Percentiles rank a stretch among this genome's conserved stretches.
Evolutionary conservation across 2,113 vertebrate genomes (phyloP).

Genomic region (Brienomyrus brachyistius): DNA sequence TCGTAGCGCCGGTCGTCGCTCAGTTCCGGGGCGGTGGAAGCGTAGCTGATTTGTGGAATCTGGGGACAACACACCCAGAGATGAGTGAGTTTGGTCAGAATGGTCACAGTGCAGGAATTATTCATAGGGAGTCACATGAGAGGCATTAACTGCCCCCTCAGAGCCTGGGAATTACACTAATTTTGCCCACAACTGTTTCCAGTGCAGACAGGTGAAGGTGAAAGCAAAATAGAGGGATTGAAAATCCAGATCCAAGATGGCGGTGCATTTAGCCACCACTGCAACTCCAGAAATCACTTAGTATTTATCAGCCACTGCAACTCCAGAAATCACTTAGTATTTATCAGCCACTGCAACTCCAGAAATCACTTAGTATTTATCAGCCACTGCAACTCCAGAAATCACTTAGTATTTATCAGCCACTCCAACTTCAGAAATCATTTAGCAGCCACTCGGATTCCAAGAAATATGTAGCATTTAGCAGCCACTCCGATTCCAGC

Average conservation of each 20-base stretch:
- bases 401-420: not conserved
- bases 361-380: not conserved
- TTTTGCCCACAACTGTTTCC: not conserved
- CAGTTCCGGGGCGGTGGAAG: conserved; percentile 15
- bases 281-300: not conserved
- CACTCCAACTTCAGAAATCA: not conserved
- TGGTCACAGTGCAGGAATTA: not conserved
- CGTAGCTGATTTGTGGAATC: conserved; percentile 21
- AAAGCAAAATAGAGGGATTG: not conserved
- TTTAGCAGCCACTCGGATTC: not conserved
- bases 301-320: not conserved
- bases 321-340: not conserved
- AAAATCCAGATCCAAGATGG: not conserved
- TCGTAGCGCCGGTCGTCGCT: conserved; percentile 19
- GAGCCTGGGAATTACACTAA: not conserved
- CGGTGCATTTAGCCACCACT: not conserved
- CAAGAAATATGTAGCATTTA: not conserved
- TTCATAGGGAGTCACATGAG: not conserved
- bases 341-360: too few species aligned
- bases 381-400: not conserved
- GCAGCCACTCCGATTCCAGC: not conserved
- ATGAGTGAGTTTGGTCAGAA: not conserved
- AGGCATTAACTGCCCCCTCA: not conserved
- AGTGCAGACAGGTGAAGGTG: not conserved
- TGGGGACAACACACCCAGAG: not conserved